These are phyloP conservation scores for Gryon sp. DNA, from an alignment of 1,140 invertebrate genomes.

Conservation along the genomic window DNA sequence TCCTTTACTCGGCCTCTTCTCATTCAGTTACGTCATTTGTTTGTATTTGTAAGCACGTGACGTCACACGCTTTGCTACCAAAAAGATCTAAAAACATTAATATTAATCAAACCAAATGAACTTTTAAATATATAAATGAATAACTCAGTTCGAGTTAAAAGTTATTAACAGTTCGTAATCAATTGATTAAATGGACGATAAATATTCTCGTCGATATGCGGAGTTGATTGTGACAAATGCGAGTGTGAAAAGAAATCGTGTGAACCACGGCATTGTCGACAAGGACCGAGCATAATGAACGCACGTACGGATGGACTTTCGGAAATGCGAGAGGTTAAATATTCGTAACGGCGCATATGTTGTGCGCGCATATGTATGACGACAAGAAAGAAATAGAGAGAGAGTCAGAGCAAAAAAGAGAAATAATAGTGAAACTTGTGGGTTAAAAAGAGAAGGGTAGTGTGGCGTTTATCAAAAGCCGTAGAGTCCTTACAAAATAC, in stretches of 20 bases:
- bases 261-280: slow-evolving; percentile 29
- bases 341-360: slow-evolving; percentile 44
- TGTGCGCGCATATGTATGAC: background rate
- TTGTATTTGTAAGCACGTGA: slow-evolving; percentile 63
- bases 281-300: slow-evolving; percentile 20
- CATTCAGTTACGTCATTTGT: slow-evolving; percentile 52
- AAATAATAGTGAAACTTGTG: slow-evolving; percentile 55
- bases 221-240: slow-evolving; percentile 38
- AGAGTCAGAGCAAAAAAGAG: background rate
- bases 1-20: slow-evolving; percentile 32
- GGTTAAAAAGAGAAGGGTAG: slow-evolving; percentile 31
- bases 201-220: slow-evolving; percentile 14
- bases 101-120: no score
- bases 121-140: no score
- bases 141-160: no score
- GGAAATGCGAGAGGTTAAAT: slow-evolving; percentile 60
- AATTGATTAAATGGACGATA: slow-evolving; percentile 22
- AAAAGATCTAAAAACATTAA: background rate
- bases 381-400: no score
- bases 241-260: slow-evolving; percentile 48
- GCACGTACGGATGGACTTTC: slow-evolving; percentile 31
- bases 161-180: no score
- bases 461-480: slow-evolving; percentile 44
- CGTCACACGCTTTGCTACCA: slow-evolving; percentile 6
- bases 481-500: slow-evolving; percentile 38